Evolutionary conservation across 2,888 invertebrate species (phyloP), one percentile per base, ranked within the genome.

Genomic region (Orchesella flavescens): DNA sequence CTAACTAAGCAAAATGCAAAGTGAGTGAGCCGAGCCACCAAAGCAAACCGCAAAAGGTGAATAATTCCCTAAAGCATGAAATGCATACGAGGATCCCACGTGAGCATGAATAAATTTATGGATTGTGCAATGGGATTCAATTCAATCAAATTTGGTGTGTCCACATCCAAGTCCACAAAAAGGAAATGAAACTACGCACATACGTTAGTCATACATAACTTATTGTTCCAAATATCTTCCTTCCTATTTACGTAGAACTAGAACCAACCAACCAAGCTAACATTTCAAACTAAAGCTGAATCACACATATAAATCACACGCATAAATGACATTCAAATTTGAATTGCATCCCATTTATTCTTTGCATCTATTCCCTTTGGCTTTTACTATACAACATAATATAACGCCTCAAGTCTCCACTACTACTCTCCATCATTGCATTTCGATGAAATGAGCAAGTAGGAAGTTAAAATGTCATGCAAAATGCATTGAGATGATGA

Each of bases 41-140:
- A 77, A 77, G 68, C 19, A 77, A 77, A 69, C 77, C 77, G 59
- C 77, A 77, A 68, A 69, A 66, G 46, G 69, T 46, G 17, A 34
- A n/a, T n/a, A 34, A 68, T 69, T 77, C 77, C 69, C 69, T 69
- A 59, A n/a, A 1, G 61, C 2, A 61, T 23, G 3, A 17, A 61
- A 23, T 23, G 9, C 24, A 61, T 2, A 17, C 53, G 10, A 5
- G 10, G 10, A 61, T 15, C 13, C 23, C 13, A 9, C 23, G 61
- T 10, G 57, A 3, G 19, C 34, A 63, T 63, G 15, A n/a, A 63
- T 15, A 24, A 23, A 19, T 63, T 15, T 63, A 3, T 1, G 55
- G n/a, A 19, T 1, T 23, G 59, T 34, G 34, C 17, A 19, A 72
- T 71, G 15, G 9, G 5, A 53, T 55, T 15, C 10, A 23, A 63